These are phyloP conservation scores for Thomomys bottae DNA, from an alignment of 2,113 vertebrate genomes.

Conservation along the genomic window DNA sequence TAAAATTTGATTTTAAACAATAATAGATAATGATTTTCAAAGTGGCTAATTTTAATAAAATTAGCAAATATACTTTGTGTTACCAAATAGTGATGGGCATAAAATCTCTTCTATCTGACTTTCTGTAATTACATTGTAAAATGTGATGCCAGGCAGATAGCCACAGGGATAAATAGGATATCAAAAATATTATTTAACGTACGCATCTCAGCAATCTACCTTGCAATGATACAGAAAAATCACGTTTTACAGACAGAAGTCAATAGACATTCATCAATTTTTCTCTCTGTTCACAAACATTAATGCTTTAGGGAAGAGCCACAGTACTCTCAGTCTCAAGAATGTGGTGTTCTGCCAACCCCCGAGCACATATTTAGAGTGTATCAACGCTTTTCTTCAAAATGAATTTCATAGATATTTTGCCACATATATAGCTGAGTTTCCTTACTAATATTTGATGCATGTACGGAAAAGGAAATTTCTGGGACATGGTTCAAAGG, in stretches of 20 bases:
- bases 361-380: not conserved
- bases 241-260: not conserved
- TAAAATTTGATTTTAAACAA: not conserved
- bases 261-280: not conserved
- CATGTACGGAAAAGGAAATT: not conserved
- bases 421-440: not conserved
- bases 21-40: not conserved
- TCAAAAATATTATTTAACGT: not conserved
- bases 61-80: not conserved
- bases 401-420: not conserved
- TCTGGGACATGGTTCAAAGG: not conserved
- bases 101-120: not conserved
- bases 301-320: not conserved
- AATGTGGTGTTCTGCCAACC: not conserved
- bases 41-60: not conserved
- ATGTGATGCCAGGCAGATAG: not conserved
- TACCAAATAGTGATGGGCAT: not conserved
- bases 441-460: constrained; percentile 23
- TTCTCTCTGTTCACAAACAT: not conserved
- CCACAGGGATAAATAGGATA: not conserved
- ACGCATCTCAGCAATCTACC: not conserved
- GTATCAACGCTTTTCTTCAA: not conserved
- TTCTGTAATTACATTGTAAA: not conserved
- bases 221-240: constrained; percentile 4
- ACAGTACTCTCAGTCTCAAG: not conserved